Evolutionary conservation across 2,888 invertebrate species (phyloP), one percentile per base, ranked within the genome.

Genomic region (Macaria liturata): DNA sequence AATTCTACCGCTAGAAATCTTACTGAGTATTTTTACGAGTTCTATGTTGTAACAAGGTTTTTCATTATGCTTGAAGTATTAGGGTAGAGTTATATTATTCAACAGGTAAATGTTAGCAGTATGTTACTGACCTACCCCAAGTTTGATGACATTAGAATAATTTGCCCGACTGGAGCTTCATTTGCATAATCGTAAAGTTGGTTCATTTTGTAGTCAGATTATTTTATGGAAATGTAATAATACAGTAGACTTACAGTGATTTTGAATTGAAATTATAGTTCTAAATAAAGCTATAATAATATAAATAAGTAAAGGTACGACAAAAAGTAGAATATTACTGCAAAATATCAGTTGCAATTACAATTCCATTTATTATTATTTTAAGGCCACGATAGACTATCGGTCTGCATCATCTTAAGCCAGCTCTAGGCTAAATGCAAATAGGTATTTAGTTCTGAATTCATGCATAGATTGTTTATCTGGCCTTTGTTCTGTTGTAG

Each of bases 351-450:
- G 43, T 46, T 54, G 62, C 80, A 81, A 80, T 82, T 78, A 81
- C 74, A 78, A 77, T 76, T 79, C 78, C 78, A 84, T 86, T 84
- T 83, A 83, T 84, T 81, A 79, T n/a, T 72, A 77, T 76, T 83
- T 37, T 81, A 78, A 76, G 78, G 71, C 75, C 74, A 67, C 72
- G 78, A 77, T 78, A 78, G 67, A 67, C 71, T 84, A 87, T 89
- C 88, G 69, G 64, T 65, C 65, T 76, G 78, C 79, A 81, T 75
- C 78, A 89, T 88, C 88, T 81, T 74, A 58, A 74, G 77, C 75
- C 74, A 72, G 77, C 77, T 74, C 74, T 52, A 44, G 32, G 30
- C 45, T 56, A 71, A 82, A 85, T 86, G 82, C 82, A 82, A 88
- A 88, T 84, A n/a, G n/a, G n/a, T n/a, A 74, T 68, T 74, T 78